A percentile compares a stretch with the other conserved stretches of the same genome.
These are phyloP conservation scores for Oscheius onirici DNA, from an alignment of 2,888 invertebrate genomes.

Conservation along the genomic window DNA sequence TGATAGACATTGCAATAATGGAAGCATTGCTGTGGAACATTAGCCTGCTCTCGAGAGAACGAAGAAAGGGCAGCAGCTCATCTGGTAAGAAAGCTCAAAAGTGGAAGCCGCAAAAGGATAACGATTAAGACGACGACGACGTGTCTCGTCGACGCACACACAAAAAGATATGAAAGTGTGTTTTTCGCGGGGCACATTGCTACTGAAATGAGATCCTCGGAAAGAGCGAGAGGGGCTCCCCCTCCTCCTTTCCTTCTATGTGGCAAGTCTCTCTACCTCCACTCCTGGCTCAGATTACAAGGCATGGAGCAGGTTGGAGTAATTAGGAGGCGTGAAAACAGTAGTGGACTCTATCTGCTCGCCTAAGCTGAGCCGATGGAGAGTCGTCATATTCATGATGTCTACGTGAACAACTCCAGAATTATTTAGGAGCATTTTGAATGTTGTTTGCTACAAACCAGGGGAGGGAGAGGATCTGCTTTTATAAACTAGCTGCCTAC, in stretches of 20 bases:
- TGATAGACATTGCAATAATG: background rate
- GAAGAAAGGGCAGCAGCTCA: background rate
- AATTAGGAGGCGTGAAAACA: background rate
- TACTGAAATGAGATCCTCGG: constrained; percentile 23
- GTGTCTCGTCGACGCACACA: background rate
- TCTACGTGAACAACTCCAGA: constrained; percentile 2
- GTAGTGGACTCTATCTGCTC: background rate
- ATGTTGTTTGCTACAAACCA: constrained; percentile 6
- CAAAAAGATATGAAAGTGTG: constrained; percentile 18
- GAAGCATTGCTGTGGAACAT: constrained; percentile 7
- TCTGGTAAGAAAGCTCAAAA: background rate
- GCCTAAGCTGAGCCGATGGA: background rate
- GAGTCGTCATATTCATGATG: background rate
- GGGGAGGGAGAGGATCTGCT: background rate
- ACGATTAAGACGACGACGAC: background rate
- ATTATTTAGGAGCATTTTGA: constrained; percentile 9
- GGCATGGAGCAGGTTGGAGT: background rate
- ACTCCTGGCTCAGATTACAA: constrained; percentile 2
- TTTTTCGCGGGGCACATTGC: constrained; percentile 13
- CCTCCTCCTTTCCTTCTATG: background rate
- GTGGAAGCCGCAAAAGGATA: too few species aligned
- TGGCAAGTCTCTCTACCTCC: constrained; percentile 11
- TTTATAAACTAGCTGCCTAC: background rate
- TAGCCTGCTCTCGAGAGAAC: background rate
- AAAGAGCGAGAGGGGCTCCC: background rate